These are phyloP conservation scores for Decapterus maruadsi DNA, from an alignment of 2,797 vertebrate genomes.

Conservation along the genomic window DNA sequence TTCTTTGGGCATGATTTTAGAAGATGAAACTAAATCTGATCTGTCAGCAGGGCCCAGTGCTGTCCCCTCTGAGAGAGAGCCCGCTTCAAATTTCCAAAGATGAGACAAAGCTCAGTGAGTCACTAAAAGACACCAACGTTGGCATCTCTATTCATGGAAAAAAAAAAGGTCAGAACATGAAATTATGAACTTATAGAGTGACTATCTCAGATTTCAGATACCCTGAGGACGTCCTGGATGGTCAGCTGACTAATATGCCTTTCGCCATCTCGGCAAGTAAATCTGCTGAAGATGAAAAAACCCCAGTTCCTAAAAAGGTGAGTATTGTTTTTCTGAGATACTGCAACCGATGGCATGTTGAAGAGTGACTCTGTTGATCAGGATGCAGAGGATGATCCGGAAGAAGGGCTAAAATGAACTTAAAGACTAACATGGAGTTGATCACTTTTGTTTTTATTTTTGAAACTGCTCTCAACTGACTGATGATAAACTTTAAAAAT, in stretches of 20 bases:
- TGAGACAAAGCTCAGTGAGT: constrained; percentile 58
- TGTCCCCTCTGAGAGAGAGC: constrained; percentile 79
- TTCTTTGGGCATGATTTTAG: background rate
- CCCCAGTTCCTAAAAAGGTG: constrained; percentile 77
- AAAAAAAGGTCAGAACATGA: background rate
- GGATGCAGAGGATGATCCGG: background rate
- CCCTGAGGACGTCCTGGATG: constrained; percentile 50
- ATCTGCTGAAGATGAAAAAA: constrained; percentile 66
- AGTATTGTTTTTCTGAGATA: background rate
- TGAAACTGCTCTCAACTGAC: background rate
- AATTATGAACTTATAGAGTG: constrained; percentile 21
- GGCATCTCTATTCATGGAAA: background rate
- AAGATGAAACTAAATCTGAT: constrained; percentile 14
- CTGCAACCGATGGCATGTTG: background rate
- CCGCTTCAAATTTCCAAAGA: constrained; percentile 57
- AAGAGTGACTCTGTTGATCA: background rate
- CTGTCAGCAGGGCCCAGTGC: constrained; percentile 60
- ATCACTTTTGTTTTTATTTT: background rate
- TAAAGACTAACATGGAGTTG: background rate
- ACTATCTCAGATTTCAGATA: constrained; percentile 61
- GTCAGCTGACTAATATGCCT: constrained; percentile 22
- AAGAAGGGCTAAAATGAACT: background rate
- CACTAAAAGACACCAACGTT: constrained; percentile 18
- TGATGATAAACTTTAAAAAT: background rate
- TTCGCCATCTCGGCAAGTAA: constrained; percentile 41